These are phyloP conservation scores for Tapirus terrestris DNA, from an alignment of 2,113 vertebrate species.

Conservation along the genomic window DNA sequence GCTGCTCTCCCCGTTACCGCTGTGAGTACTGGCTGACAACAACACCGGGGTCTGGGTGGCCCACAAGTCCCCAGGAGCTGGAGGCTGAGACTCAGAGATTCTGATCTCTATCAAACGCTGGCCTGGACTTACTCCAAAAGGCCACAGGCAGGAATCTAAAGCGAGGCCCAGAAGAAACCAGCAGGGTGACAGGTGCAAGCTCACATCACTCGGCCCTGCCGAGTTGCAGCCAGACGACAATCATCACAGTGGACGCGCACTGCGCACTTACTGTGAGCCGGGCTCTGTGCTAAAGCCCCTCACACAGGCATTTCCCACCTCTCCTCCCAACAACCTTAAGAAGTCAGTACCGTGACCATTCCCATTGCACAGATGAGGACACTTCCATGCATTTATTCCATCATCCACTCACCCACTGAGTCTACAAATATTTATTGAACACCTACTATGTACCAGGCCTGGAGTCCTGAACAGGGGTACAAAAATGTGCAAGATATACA, in stretches of 20 bases:
- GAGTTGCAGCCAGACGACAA: background rate
- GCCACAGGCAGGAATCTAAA: background rate
- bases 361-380: background rate
- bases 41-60: background rate
- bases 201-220: background rate
- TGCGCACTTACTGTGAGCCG: background rate
- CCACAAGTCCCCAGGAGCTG: background rate
- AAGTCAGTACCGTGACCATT: fast-evolving
- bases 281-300: background rate
- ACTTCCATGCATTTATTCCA: fast-evolving
- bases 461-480: background rate
- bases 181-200: no score
- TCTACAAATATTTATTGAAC: background rate
- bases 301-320: background rate
- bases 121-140: background rate
- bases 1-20: background rate
- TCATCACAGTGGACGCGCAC: fast-evolving
- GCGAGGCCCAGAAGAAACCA: background rate
- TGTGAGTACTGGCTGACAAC: fast-evolving
- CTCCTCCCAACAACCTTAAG: background rate
- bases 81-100: background rate
- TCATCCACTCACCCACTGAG: background rate
- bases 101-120: background rate
- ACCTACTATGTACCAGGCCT: background rate
- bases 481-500: fast-evolving